Evolutionary conservation across 2,888 invertebrate genomes (phyloP), one percentile per base, ranked within the genome.

Genomic region (Empis livida): DNA sequence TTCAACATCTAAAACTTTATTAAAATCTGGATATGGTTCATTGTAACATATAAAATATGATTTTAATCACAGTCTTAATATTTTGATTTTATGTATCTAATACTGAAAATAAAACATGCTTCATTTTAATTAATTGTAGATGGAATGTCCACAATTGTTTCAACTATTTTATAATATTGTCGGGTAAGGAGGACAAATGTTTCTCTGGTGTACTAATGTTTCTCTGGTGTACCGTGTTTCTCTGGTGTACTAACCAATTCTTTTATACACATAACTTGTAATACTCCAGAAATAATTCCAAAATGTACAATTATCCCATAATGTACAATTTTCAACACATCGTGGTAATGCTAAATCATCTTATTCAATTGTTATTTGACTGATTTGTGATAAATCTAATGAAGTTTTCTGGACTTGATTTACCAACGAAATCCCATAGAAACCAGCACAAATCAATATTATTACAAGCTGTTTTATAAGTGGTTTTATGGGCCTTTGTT

Each of bases 81-180:
- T 86, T 84, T 65, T 91, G 86, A 73, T 92, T 94, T 37, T 95
- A 71, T 8, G 86, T 80, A 70, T 96, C 95, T 59, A n/a, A 95
- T 78, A 45, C 89, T 84, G 49, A 93, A 91, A 51, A 95, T 75
- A 63, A 92, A 84, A 62, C 96, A 96, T 8, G 95, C 95, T 62
- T 91, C 85, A 45, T 81, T 77, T 0, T 94, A 92, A 68, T 93
- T 84, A 2, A 83, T 72, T 5, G 92, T 91, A 62, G 92, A 95
- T 62, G 82, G 82, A 66, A 93, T 94, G 53, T 77, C 74, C 48
- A 78, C 74, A 58, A 96, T 83, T 2, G 89, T 78, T 59, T 83
- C 76, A 55, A 95, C 69, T 55, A 96, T 80, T 61, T 81, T 77
- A 62, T 82, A 82, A 73, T 87, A 96, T 68, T 96, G 91, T 59